phyloP scores from a whole-genome alignment of 2,113 vertebrate species.

The Xiphophorus couchianus region DNA sequence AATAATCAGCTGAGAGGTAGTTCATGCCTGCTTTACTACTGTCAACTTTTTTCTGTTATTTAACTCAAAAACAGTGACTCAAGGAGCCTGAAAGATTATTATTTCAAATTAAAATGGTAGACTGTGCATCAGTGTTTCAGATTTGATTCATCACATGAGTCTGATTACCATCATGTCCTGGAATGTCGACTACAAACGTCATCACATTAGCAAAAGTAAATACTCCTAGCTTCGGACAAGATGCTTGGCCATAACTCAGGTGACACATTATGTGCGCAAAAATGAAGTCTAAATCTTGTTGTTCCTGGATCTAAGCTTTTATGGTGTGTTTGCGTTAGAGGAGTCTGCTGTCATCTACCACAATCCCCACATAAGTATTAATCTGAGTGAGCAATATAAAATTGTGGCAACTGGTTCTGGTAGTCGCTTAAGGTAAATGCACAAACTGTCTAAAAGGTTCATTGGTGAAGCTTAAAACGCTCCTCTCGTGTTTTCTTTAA shows the following conservation, averaged over 20 bases:
- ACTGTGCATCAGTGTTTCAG: conserved; percentile 10
- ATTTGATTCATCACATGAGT: background rate
- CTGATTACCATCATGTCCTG: conserved; percentile 3
- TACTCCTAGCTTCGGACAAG: background rate
- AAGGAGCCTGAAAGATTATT: background rate
- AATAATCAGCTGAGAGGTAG: conserved; percentile 6
- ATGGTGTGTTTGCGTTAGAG: background rate
- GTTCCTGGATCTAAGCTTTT: conserved; percentile 18
- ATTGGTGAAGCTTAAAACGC: background rate
- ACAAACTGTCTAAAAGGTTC: background rate
- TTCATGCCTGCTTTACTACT: background rate
- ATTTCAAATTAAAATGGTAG: background rate
- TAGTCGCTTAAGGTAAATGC: background rate
- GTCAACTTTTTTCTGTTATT: background rate
- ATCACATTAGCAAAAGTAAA: conserved; percentile 30
- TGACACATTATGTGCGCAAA: background rate
- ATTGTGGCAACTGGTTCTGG: background rate
- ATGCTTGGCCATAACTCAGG: conserved; percentile 15
- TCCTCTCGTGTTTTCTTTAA: too few relatives aligned
- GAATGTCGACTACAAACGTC: conserved; percentile 22
- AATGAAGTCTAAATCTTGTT: background rate
- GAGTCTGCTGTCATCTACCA: background rate
- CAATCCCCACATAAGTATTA: background rate
- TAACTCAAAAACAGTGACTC: conserved; percentile 2
- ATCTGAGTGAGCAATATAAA: background rate